A percentile compares a stretch with the other conserved stretches of the same genome.
These are phyloP conservation scores for Arctocebus calabarensis DNA, from an alignment of 2,797 vertebrate species.

Conservation along the genomic window DNA sequence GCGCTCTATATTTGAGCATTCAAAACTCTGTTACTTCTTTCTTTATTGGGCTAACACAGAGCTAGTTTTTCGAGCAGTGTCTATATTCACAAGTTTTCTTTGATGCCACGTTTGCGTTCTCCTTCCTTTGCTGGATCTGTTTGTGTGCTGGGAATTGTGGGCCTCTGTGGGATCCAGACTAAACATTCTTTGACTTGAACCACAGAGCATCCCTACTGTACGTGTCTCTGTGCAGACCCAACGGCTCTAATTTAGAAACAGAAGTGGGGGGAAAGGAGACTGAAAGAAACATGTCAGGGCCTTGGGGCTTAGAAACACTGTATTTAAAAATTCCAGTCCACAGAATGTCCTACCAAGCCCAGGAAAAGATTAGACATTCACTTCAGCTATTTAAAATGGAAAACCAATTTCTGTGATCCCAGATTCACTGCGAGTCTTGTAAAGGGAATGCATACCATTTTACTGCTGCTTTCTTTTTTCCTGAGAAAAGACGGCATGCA, in stretches of 20 bases:
- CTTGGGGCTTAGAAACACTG: slow-evolving; percentile 22
- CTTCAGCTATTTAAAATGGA: slow-evolving; percentile 30
- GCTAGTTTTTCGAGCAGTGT: slow-evolving; percentile 76
- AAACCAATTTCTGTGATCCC: slow-evolving; percentile 30
- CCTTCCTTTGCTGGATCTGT: slow-evolving; percentile 55
- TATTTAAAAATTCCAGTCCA: slow-evolving; percentile 49
- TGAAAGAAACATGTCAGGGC: not conserved
- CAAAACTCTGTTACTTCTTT: slow-evolving; percentile 77
- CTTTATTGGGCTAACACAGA: slow-evolving; percentile 75
- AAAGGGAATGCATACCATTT: not conserved
- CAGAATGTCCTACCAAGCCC: not conserved
- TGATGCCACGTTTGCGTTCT: slow-evolving; percentile 75
- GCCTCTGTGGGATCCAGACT: slow-evolving; percentile 73
- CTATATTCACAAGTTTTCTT: slow-evolving; percentile 80
- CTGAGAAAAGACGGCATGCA: not conserved
- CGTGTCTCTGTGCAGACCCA: slow-evolving; percentile 27
- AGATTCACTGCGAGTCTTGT: slow-evolving; percentile 5
- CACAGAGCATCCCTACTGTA: not conserved
- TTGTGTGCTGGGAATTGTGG: slow-evolving; percentile 64
- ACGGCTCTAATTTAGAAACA: slow-evolving; percentile 11
- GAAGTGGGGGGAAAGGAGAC: not conserved
- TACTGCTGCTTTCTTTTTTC: slow-evolving; percentile 45
- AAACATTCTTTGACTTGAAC: slow-evolving; percentile 60
- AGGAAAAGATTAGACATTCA: slow-evolving; percentile 42
- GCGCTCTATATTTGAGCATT: slow-evolving; percentile 83